These are phyloP conservation scores for Lampris incognitus DNA, from an alignment of 2,113 vertebrate species.

Conservation along the genomic window DNA sequence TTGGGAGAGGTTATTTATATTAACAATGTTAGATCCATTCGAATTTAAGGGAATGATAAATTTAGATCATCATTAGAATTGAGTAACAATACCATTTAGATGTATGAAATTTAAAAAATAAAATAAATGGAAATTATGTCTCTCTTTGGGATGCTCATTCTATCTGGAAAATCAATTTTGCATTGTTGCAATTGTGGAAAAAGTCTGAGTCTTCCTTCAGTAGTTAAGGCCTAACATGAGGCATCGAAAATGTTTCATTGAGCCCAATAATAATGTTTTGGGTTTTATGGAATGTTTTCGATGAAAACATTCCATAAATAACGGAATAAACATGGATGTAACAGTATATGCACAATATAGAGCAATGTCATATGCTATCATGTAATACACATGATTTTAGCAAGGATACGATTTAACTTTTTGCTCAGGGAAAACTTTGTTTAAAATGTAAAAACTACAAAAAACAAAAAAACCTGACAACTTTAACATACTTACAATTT, in stretches of 20 bases:
- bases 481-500: background rate
- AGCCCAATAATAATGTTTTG: no score
- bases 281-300: no score
- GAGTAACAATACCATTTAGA: background rate
- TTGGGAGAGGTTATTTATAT: background rate
- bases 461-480: constrained; percentile 1
- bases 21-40: background rate
- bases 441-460: background rate
- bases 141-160: background rate
- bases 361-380: background rate
- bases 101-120: constrained; percentile 5
- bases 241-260: no score
- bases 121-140: background rate
- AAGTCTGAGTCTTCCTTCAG: constrained; percentile 11
- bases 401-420: background rate
- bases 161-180: constrained; percentile 1
- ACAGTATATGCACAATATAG: no score
- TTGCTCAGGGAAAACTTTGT: constrained; percentile 3
- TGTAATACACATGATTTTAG: background rate
- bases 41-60: no score
- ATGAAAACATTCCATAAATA: no score
- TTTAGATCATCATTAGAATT: no score
- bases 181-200: constrained; percentile 19
- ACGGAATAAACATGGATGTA: no score
- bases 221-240: no score